Evolutionary conservation across 2,888 invertebrate species (phyloP).

Genomic region (Bellardia pandia): DNA sequence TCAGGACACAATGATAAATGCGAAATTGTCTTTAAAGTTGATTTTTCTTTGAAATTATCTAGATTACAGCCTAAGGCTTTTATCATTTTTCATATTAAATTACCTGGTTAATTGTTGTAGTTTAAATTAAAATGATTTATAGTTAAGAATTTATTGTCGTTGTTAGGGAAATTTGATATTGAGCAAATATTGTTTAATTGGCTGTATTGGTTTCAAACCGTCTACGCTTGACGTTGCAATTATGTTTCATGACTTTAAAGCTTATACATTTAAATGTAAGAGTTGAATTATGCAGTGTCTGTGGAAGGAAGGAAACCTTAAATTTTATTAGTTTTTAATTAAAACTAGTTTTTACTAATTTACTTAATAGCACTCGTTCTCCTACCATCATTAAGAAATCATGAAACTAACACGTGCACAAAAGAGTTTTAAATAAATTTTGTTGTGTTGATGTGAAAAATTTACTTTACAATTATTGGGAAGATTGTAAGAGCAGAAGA

Average conservation of each 20-base stretch:
- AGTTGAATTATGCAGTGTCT: not conserved
- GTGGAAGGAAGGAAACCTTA: not conserved
- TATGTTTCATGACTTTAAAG: constrained; percentile 37
- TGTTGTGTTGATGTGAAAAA: not conserved
- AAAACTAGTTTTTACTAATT: constrained; percentile 23
- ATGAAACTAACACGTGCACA: not conserved
- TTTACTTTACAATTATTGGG: not conserved
- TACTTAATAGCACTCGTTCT: constrained; percentile 12
- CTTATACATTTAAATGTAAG: not conserved
- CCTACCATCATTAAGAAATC: constrained; percentile 3
- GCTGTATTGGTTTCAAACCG: constrained; percentile 15
- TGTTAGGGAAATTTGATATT: not conserved
- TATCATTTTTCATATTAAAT: constrained; percentile 28
- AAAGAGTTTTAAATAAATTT: not conserved
- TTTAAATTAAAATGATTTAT: constrained; percentile 4
- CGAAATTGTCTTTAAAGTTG: constrained; percentile 30
- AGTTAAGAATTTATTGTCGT: not conserved
- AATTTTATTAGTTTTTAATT: constrained; percentile 28
- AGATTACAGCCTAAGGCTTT: constrained; percentile 20
- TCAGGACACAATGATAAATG: constrained; percentile 42
- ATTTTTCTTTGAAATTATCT: constrained; percentile 22
- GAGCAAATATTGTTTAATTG: constrained; percentile 19
- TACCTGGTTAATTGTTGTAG: constrained; percentile 46
- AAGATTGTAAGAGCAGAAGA: not conserved
- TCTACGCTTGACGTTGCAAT: constrained; percentile 3